These are phyloP conservation scores for Peromyscus californicus DNA, from an alignment of 2,113 vertebrate species.

Conservation along the genomic window DNA sequence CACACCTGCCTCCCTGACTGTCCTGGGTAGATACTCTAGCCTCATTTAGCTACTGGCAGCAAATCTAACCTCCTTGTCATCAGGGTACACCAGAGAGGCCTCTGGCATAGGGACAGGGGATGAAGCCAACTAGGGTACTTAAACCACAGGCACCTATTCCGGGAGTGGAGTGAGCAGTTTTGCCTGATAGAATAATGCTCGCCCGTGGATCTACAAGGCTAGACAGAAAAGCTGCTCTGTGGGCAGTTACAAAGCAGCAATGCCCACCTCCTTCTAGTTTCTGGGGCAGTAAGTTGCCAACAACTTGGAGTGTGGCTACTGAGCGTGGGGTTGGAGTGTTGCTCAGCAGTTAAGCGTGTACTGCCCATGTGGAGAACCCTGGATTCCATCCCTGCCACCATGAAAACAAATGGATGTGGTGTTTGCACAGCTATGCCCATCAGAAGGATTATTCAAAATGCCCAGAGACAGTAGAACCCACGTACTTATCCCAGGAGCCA, in stretches of 20 bases:
- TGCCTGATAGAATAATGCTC: background rate
- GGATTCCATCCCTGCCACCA: background rate
- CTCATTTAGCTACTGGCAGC: background rate
- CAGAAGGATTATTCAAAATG: background rate
- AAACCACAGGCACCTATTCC: background rate
- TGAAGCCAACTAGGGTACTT: background rate
- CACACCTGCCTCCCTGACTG: conserved; percentile 41
- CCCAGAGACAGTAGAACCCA: too few relatives aligned
- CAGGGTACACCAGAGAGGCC: background rate
- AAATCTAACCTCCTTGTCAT: background rate
- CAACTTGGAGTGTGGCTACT: background rate
- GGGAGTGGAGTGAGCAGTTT: background rate
- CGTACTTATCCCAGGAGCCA: too few relatives aligned
- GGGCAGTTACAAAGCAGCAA: background rate
- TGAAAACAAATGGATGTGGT: background rate
- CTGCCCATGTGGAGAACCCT: background rate
- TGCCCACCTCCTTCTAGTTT: background rate
- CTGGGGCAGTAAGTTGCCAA: background rate
- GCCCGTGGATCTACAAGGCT: background rate
- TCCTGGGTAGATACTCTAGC: background rate
- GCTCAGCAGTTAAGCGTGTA: background rate
- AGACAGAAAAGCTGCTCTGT: background rate
- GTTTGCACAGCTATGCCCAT: background rate
- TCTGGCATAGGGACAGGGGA: background rate
- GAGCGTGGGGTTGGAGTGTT: too few relatives aligned